Evolutionary conservation across 2,113 vertebrate species (phyloP), one percentile per base, ranked within the genome.

Genomic region (Myotis brandtii): DNA sequence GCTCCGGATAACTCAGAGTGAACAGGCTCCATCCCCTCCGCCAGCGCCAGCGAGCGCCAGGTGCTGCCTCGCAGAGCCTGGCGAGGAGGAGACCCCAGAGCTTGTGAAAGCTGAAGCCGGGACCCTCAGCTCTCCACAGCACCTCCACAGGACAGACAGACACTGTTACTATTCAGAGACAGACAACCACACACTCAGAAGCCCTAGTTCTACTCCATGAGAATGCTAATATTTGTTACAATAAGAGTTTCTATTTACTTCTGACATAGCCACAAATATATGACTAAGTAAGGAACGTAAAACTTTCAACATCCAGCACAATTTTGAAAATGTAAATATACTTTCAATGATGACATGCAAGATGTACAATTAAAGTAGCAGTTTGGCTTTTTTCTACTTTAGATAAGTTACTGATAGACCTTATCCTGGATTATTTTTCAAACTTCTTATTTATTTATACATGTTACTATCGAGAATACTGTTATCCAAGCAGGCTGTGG

Each of bases 331-430:
- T 59, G 52, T 32, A 92, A 90, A 73, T 40, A 75, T 6, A 92
- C 11, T 76, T 80, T 81, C 66, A 70, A 56, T 69, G 73, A 86
- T 20, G 50, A 52, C 27, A 88, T 37, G 21, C 40, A 84, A 89
- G 52, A 79, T 14, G 3, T 52, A 62, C 18, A 77, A 67, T 85
- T 43, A 56, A 93, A 80, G 43, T 30, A 88, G 79, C 25, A 7
- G 37, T 46, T 90, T 86, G n/a, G 43, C 13, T 77, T 48, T 94
- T 37, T n/a, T n/a, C 75, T 32, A 73, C 62, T 76, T 96, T 14
- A 76, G 75, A 76, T n/a, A 59, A 75, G 5, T 23, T 67, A 32
- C 10, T 64, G 16, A 13, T 48, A 66, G 59, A 76, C 48, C 46
- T 73, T 89, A 56, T 46, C 37, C 46, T 52, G 27, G 16, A 59